These are phyloP conservation scores for Scolopax bukidnonensis DNA, from an alignment of 2,797 vertebrate genomes.

Conservation along the genomic window DNA sequence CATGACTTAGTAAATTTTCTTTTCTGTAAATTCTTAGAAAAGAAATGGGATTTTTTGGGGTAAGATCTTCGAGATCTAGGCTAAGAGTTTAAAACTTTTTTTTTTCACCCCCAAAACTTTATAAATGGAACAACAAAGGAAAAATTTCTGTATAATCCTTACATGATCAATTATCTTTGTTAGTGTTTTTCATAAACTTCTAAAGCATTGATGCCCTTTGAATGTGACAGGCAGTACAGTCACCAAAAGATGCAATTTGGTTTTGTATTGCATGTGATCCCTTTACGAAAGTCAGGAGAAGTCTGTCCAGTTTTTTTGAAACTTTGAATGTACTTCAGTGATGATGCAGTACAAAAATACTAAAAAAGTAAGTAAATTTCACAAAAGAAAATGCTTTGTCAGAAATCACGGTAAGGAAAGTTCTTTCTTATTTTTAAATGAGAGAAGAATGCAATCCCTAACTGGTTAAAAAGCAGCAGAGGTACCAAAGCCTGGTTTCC, in stretches of 20 bases:
- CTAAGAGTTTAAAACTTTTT: background rate
- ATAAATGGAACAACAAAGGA: background rate
- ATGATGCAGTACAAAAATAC: background rate
- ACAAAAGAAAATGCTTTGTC: background rate
- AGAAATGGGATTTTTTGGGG: background rate
- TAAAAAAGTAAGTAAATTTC: background rate
- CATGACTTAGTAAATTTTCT: background rate
- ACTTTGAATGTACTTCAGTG: background rate
- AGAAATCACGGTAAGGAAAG: background rate
- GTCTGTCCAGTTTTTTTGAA: background rate
- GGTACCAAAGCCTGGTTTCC: background rate
- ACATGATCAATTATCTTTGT: background rate
- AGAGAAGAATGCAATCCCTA: background rate
- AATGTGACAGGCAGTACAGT: background rate
- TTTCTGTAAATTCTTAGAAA: background rate
- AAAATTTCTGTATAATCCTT: background rate
- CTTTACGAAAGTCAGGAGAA: background rate
- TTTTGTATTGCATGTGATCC: background rate
- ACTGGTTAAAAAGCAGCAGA: background rate
- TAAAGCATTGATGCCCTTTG: background rate
- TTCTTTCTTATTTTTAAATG: background rate
- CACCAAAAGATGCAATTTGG: too few relatives aligned
- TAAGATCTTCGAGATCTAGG: background rate
- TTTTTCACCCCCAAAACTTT: background rate
- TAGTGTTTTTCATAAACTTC: background rate